These are phyloP conservation scores for Dione vanillae DNA, from an alignment of 2,888 invertebrate genomes.

Conservation along the genomic window DNA sequence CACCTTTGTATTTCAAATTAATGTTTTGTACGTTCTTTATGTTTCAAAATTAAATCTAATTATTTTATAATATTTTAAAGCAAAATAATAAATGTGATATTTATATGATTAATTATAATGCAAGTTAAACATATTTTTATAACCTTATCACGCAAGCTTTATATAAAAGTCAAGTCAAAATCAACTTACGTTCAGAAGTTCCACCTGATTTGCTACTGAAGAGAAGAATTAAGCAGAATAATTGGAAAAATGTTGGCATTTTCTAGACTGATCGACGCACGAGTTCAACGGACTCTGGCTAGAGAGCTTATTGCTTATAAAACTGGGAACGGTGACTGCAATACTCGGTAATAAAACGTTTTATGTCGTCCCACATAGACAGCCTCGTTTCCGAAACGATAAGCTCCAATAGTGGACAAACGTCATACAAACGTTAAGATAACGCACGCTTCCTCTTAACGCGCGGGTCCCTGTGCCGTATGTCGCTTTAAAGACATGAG, in stretches of 20 bases:
- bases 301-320: slow-evolving; percentile 58
- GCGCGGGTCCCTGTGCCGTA: slow-evolving; percentile 7
- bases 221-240: slow-evolving; percentile 54
- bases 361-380: slow-evolving; percentile 62
- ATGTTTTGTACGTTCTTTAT: no score
- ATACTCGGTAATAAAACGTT: slow-evolving; percentile 58
- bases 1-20: no score
- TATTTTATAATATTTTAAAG: background rate
- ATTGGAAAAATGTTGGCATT: slow-evolving; percentile 51
- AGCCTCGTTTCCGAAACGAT: slow-evolving; percentile 68
- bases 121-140: background rate
- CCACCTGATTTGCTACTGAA: slow-evolving; percentile 49
- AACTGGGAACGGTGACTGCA: slow-evolving; percentile 56
- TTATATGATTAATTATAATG: background rate
- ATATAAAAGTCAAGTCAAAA: background rate
- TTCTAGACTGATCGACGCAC: slow-evolving; percentile 57
- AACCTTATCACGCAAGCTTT: background rate
- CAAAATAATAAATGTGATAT: no score
- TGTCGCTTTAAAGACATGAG: slow-evolving; percentile 19
- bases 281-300: slow-evolving; percentile 62
- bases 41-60: no score
- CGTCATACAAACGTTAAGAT: slow-evolving; percentile 31
- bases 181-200: slow-evolving; percentile 53
- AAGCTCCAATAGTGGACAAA: slow-evolving; percentile 50
- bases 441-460: slow-evolving; percentile 31